These are phyloP conservation scores for Linurgus olivaceus DNA, from an alignment of 2,797 vertebrate genomes.

Conservation along the genomic window DNA sequence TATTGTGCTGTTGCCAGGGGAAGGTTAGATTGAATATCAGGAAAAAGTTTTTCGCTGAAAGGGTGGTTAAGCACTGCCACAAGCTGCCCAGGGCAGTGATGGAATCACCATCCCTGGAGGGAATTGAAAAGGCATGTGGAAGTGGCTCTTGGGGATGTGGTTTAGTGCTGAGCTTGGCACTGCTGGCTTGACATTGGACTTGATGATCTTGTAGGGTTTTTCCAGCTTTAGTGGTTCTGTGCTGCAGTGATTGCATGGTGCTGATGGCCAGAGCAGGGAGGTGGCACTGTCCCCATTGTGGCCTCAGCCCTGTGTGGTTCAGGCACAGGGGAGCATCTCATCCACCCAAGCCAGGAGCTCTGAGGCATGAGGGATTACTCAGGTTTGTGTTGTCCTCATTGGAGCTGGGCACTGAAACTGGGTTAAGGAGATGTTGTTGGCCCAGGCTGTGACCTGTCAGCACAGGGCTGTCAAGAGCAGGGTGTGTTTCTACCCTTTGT, in stretches of 20 bases:
- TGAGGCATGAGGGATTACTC: neutral
- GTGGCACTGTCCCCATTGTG: neutral
- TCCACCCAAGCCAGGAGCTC: neutral
- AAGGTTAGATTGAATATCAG: neutral
- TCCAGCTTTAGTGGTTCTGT: neutral
- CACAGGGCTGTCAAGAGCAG: neutral
- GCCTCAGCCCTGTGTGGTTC: fast-evolving
- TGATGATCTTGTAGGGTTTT: neutral
- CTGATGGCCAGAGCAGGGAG: neutral
- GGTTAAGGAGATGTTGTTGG: neutral
- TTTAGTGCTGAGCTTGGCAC: neutral
- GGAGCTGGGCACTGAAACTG: neutral
- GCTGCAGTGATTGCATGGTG: fast-evolving
- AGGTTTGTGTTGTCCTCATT: neutral
- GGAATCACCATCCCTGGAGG: neutral
- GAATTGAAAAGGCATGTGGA: neutral
- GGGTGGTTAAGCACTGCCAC: neutral
- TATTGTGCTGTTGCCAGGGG: neutral
- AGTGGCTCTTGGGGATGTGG: neutral
- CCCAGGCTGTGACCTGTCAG: neutral
- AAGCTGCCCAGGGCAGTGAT: neutral
- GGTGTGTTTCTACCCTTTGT: neutral
- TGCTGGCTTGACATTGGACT: neutral
- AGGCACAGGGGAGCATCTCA: neutral
- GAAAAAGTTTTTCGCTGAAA: neutral